Evolutionary conservation across 2,888 invertebrate genomes (phyloP).

Genomic region (Melitaea athalia): DNA sequence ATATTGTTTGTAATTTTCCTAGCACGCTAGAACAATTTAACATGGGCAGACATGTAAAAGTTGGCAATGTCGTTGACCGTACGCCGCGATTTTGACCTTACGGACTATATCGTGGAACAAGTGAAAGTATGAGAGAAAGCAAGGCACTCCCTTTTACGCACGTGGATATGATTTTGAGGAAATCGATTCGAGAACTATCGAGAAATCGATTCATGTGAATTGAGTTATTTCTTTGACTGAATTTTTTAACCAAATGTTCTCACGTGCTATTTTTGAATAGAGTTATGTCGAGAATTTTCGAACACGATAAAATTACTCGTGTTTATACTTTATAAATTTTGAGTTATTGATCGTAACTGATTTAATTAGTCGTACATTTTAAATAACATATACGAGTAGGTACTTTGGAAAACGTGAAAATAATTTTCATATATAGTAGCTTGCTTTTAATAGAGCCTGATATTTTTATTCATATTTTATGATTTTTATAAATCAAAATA

Average conservation of each 20-base stretch:
- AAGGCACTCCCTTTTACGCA: constrained; percentile 49
- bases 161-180: constrained; percentile 37
- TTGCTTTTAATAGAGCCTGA: too few species aligned
- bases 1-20: constrained; percentile 8
- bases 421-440: too few species aligned
- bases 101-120: constrained; percentile 51
- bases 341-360: too few species aligned
- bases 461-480: too few species aligned
- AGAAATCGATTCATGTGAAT: constrained; percentile 14
- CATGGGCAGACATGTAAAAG: constrained; percentile 52
- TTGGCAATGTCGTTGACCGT: constrained; percentile 51
- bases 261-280: too few species aligned
- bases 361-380: too few species aligned
- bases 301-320: too few species aligned
- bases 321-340: too few species aligned
- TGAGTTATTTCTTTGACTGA: background rate
- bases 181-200: constrained; percentile 37
- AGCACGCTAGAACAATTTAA: constrained; percentile 19
- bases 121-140: constrained; percentile 63
- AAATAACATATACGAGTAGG: too few species aligned
- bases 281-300: too few species aligned
- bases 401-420: too few species aligned
- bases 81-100: constrained; percentile 50
- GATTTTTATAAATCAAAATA: too few species aligned
- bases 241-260: background rate